phyloP scores from a whole-genome alignment of 2,797 vertebrate species.

The Taeniopygia guttata region DNA sequence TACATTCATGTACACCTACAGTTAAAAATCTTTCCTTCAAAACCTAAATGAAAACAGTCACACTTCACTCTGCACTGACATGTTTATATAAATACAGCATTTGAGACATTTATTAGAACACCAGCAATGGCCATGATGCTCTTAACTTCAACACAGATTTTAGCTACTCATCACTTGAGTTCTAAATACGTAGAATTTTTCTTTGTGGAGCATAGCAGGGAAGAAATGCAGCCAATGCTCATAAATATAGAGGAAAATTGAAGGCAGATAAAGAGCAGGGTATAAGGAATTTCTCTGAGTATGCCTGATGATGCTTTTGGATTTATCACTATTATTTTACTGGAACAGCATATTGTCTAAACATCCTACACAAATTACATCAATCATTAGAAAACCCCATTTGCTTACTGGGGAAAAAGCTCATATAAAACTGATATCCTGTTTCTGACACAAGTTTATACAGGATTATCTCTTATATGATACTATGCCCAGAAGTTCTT shows the following conservation, averaged over 20 bases:
- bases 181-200: slow-evolving; percentile 1
- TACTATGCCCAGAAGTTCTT: neutral
- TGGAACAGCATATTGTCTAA: neutral
- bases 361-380: neutral
- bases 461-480: accelerated
- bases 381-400: neutral
- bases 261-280: neutral
- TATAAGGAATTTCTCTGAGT: neutral
- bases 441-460: neutral
- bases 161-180: neutral
- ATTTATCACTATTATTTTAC: slow-evolving; percentile 6
- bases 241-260: neutral
- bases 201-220: neutral
- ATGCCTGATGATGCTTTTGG: neutral
- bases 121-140: neutral
- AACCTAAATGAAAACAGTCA: neutral
- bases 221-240: neutral
- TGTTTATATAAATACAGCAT: neutral
- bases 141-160: neutral
- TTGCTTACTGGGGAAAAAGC: neutral
- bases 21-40: neutral
- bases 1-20: neutral
- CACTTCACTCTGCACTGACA: neutral
- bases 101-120: neutral
- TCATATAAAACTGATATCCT: neutral